phyloP scores from a whole-genome alignment of 2,888 invertebrate genomes.

The Patella caerulea region DNA sequence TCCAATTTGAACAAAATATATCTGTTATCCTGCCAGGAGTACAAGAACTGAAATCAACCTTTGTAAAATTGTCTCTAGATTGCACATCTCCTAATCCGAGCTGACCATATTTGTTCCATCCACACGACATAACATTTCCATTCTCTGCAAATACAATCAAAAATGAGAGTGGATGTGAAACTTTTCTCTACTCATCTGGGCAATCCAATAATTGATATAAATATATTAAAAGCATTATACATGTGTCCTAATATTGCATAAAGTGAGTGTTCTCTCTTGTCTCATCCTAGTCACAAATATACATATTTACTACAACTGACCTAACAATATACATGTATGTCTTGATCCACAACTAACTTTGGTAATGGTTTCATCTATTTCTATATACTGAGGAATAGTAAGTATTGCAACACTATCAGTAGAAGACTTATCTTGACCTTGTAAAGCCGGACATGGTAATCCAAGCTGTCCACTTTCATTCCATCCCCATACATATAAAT shows the following conservation, averaged over 20 bases:
- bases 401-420: constrained; percentile 14
- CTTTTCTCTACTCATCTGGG: not conserved
- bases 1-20: not conserved
- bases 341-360: constrained; percentile 82
- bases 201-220: not conserved
- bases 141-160: constrained; percentile 74
- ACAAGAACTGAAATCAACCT: not conserved
- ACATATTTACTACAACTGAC: not conserved
- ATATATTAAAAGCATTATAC: too few relatives aligned
- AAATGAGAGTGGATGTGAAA: not conserved
- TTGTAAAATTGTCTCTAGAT: constrained; percentile 42
- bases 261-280: too few relatives aligned
- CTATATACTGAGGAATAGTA: not conserved
- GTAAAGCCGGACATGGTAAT: constrained; percentile 62
- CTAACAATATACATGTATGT: constrained; percentile 80
- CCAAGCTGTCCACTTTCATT: constrained; percentile 91
- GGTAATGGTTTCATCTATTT: constrained; percentile 23
- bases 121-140: constrained; percentile 81
- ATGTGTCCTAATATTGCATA: too few relatives aligned
- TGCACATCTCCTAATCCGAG: constrained; percentile 74
- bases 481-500: constrained; percentile 92
- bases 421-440: not conserved
- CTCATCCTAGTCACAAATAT: not conserved
- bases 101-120: constrained; percentile 88
- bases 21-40: not conserved